Conservation (phyloP, 2,888 invertebrate species). For the Brassicogethes aeneus region DNA sequence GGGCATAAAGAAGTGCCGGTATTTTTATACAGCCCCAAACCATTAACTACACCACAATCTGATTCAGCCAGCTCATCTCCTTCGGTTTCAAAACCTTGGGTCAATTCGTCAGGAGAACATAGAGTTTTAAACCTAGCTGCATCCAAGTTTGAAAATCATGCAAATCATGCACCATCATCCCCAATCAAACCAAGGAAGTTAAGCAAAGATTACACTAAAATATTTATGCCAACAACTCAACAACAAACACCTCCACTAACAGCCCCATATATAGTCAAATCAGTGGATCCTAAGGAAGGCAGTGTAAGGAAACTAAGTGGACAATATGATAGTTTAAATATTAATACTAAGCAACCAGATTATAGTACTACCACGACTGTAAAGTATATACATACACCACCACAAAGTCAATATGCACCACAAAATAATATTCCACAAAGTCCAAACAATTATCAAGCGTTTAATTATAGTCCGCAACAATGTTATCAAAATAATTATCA, state of each 20-base stretch:
- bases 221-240: conserved; percentile 15
- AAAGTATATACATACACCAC: conserved; percentile 13
- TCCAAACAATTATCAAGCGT: conserved; percentile 3
- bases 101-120: conserved; percentile 37
- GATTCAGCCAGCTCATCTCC: conserved; percentile 15
- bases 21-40: conserved; percentile 38
- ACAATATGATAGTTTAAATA: conserved; percentile 30
- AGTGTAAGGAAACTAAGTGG: conserved; percentile 37
- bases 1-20: conserved; percentile 16
- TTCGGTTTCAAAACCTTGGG: conserved; percentile 41
- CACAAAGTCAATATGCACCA: conserved; percentile 5
- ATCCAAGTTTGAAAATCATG: conserved; percentile 46
- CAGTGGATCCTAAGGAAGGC: conserved; percentile 21
- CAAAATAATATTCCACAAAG: conserved; percentile 4
- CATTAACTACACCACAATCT: conserved; percentile 19
- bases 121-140: conserved; percentile 46
- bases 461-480: conserved; percentile 5
- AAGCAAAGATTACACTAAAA: conserved; percentile 28
- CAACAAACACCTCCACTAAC: conserved; percentile 18
- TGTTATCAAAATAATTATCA: conserved; percentile 1
- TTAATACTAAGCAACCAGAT: conserved; percentile 9
- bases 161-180: conserved; percentile 18
- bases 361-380: conserved; percentile 19
- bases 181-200: conserved; percentile 25
- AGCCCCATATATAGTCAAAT: conserved; percentile 30